phyloP scores from a whole-genome alignment of 2,888 invertebrate species.

The Melanargia galathea region DNA sequence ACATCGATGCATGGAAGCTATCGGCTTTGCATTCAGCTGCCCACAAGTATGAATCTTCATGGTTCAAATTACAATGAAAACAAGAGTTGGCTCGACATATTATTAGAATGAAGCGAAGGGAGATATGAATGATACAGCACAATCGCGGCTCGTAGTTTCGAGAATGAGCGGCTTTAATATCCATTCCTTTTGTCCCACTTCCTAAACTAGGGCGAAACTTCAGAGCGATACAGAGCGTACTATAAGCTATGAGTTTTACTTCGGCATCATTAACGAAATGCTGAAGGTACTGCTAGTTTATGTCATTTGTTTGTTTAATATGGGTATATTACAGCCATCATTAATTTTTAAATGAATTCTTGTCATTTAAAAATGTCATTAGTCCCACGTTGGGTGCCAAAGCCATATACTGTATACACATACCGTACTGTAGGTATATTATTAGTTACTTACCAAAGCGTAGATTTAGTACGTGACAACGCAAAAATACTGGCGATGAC shows the following conservation, averaged over 20 bases:
- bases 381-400: background rate
- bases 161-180: slow-evolving; percentile 37
- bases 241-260: slow-evolving; percentile 24
- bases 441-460: too few relatives aligned
- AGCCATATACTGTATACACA: background rate
- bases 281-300: background rate
- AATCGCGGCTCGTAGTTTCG: slow-evolving; percentile 20
- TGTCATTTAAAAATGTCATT: background rate
- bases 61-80: background rate
- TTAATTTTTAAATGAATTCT: background rate
- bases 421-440: too few relatives aligned
- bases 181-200: slow-evolving; percentile 41
- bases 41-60: too few relatives aligned
- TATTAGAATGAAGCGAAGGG: background rate
- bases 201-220: slow-evolving; percentile 39
- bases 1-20: too few relatives aligned
- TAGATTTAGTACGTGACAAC: too few relatives aligned
- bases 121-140: slow-evolving; percentile 15
- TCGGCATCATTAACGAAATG: slow-evolving; percentile 8
- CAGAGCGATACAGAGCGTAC: slow-evolving; percentile 23
- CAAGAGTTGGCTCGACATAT: slow-evolving; percentile 1
- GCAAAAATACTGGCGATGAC: too few relatives aligned
- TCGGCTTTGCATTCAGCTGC: too few relatives aligned
- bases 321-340: background rate
- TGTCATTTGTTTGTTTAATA: background rate